Percentiles rank a stretch among this genome's conserved stretches.
Conservation (phyloP, 2,113 vertebrate species). For the Muscicapa adusta region DNA sequence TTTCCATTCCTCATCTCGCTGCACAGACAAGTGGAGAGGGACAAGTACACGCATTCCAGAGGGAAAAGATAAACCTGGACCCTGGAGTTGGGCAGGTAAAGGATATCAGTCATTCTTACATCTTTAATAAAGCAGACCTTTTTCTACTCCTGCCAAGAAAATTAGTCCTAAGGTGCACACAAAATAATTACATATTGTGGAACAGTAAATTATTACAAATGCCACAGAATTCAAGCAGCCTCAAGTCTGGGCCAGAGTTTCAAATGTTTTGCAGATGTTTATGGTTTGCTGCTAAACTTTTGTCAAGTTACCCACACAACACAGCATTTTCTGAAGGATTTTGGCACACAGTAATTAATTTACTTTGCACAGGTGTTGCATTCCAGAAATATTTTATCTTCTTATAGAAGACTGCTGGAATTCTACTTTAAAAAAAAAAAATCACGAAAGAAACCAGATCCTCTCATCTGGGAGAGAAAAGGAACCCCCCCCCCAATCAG, state of each 20-base stretch:
- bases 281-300: slow-evolving; percentile 18
- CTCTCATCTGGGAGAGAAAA: background rate
- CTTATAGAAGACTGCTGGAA: slow-evolving; percentile 63
- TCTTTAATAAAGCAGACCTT: background rate
- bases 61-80: background rate
- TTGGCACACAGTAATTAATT: slow-evolving; percentile 24
- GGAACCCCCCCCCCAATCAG: background rate
- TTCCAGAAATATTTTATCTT: slow-evolving; percentile 71
- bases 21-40: background rate
- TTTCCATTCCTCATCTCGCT: background rate
- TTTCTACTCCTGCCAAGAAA: slow-evolving; percentile 50
- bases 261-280: slow-evolving; percentile 57
- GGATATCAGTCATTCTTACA: background rate
- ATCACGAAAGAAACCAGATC: slow-evolving; percentile 38
- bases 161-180: slow-evolving; percentile 53
- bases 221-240: slow-evolving; percentile 26
- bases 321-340: background rate
- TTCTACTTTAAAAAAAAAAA: slow-evolving; percentile 47
- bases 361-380: slow-evolving; percentile 67
- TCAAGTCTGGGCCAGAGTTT: slow-evolving; percentile 18
- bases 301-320: slow-evolving; percentile 39
- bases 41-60: background rate
- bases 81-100: background rate
- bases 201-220: slow-evolving; percentile 35
- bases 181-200: slow-evolving; percentile 46